Evolutionary conservation across 1,140 invertebrate genomes (phyloP).

Genomic region (Scaptomyza montana): DNA sequence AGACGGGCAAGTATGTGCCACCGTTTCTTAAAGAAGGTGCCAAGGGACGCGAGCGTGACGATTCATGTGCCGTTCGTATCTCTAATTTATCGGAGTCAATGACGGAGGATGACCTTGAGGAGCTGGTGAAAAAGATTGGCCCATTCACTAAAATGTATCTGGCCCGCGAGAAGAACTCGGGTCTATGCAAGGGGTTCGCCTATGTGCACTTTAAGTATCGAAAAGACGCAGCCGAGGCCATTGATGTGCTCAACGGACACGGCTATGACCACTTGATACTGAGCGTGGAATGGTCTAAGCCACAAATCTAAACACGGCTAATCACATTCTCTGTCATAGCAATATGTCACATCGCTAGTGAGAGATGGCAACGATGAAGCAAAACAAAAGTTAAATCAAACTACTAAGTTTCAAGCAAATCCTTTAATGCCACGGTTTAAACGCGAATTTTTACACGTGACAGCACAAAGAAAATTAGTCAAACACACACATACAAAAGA

Average conservation of each 20-base stretch:
- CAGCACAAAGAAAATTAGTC: constrained; percentile 36
- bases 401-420: constrained; percentile 36
- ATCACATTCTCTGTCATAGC: constrained; percentile 17
- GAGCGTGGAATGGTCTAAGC: constrained; percentile 99
- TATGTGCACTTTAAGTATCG: constrained; percentile 97
- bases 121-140: constrained; percentile 91
- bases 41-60: constrained; percentile 88
- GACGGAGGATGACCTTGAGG: constrained; percentile 96
- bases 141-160: constrained; percentile 90
- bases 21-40: constrained; percentile 94
- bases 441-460: constrained; percentile 53
- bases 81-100: constrained; percentile 99
- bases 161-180: constrained; percentile 93
- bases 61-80: constrained; percentile 95
- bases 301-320: constrained; percentile 82
- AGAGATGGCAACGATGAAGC: background rate
- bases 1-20: constrained; percentile 91
- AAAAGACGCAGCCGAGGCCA: constrained; percentile 96
- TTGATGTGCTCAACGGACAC: constrained; percentile 94
- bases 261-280: constrained; percentile 99
- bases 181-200: constrained; percentile 95
- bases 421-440: constrained; percentile 56
- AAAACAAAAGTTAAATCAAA: constrained; percentile 13
- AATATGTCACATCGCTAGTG: background rate
- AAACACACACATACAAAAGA: constrained; percentile 34